Evolutionary conservation across 1,140 invertebrate species (phyloP), one percentile per base, ranked within the genome.

Genomic region (Chrysopa pallens): DNA sequence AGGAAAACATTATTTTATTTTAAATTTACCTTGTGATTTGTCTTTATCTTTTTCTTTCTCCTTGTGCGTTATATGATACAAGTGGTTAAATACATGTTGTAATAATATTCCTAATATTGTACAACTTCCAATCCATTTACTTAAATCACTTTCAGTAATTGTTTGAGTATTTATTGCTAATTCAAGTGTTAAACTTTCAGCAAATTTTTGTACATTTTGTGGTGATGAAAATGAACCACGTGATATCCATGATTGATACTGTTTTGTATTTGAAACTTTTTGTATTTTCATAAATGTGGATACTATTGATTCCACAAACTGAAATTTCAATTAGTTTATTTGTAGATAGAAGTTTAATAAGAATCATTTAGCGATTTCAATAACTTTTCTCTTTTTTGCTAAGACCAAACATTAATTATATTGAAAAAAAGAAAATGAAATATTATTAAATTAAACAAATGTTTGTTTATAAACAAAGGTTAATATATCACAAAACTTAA

Each of bases 221-320:
- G 58, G 50, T 15, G 50, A 52, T 7, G 49, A 54, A 36, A 52
- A 55, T 48, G 56, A 61, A 13, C 59, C 59, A 33, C 51, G 44
- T 35, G 50, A 57, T 33, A 54, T 44, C 59, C 59, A 61, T 41
- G 50, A 57, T 46, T 57, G 58, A 42, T 53, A 60, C 36, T 61
- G 57, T 46, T 55, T 59, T 7, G 51, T 54, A 31, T 57, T 60
- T 33, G 52, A 54, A 6, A 64, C 48, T 50, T 67, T 68, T 42
- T 71, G 56, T 40, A 72, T 66, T 53, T 69, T 69, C 55, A 70
- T 66, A 49, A 70, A 72, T 0, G 70, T 68, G 8, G 68, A 69
- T 1, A 67, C 69, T 53, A 73, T 67, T 47, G 66, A 69, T 51
- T 71, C 69, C 35, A 68, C 68, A 52, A 69, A 72, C 69, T 72